Conservation (phyloP, 2,888 invertebrate genomes). For the Entomobrya multifasciata region DNA sequence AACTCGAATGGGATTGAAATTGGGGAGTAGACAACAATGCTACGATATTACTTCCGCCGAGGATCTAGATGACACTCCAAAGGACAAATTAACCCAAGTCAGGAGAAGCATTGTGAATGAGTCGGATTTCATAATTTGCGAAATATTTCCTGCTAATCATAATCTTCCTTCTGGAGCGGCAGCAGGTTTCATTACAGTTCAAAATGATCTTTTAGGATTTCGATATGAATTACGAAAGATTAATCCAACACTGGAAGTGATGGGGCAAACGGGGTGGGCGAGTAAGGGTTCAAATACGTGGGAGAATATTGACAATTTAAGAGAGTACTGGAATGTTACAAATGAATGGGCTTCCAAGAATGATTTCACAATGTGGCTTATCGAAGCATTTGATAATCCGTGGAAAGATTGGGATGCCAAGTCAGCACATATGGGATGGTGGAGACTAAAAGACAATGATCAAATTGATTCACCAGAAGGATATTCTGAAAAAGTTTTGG, state of each 20-base stretch:
- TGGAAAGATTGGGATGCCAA: constrained; percentile 60
- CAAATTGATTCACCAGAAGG: neutral
- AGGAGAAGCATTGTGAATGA: constrained; percentile 13
- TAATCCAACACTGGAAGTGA: constrained; percentile 57
- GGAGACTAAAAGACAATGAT: constrained; percentile 65
- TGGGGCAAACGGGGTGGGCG: constrained; percentile 59
- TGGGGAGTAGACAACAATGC: constrained; percentile 48
- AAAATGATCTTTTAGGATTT: constrained; percentile 19
- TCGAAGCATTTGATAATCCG: constrained; percentile 73
- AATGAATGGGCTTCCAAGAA: constrained; percentile 48
- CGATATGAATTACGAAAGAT: constrained; percentile 14
- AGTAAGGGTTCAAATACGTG: constrained; percentile 32
- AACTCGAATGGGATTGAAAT: neutral
- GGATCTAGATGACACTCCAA: neutral
- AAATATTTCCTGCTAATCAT: neutral
- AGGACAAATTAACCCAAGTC: neutral
- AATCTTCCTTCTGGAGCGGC: neutral
- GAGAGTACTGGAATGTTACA: constrained; percentile 67
- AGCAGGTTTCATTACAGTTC: constrained; percentile 29
- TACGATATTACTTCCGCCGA: neutral
- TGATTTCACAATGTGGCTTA: constrained; percentile 58
- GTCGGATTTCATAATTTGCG: constrained; percentile 62
- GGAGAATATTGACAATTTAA: constrained; percentile 50
- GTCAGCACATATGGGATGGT: constrained; percentile 70
- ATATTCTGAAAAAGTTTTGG: constrained; percentile 71